Conservation (phyloP, 2,888 invertebrate genomes). For the Saturnia japonica region DNA sequence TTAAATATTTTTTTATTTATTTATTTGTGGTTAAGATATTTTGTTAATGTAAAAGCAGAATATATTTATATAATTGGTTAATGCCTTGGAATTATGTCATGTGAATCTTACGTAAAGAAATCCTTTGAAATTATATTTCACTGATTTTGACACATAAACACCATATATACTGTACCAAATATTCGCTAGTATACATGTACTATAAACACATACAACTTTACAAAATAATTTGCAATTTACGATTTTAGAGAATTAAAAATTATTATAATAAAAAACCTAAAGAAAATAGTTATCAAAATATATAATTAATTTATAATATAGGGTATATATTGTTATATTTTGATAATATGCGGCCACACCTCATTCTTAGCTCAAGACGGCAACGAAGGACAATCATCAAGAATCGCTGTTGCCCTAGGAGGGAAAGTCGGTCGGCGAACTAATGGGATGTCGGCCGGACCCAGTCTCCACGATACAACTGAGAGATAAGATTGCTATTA, state of each 20-base stretch:
- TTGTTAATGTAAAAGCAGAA: not conserved
- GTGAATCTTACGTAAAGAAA: no score
- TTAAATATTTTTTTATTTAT: not conserved
- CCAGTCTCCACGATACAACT: constrained; percentile 58
- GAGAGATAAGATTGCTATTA: constrained; percentile 59
- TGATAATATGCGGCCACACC: constrained; percentile 20
- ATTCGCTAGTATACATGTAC: no score
- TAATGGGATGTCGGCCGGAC: constrained; percentile 60
- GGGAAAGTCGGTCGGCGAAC: constrained; percentile 73
- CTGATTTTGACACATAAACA: no score
- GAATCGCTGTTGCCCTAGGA: constrained; percentile 51
- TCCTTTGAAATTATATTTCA: no score
- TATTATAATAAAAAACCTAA: no score
- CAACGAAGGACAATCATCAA: constrained; percentile 54
- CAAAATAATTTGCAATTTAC: no score
- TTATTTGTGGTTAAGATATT: not conserved
- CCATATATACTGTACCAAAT: no score
- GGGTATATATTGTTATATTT: not conserved
- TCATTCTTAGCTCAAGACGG: constrained; percentile 14
- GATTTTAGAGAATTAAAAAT: no score
- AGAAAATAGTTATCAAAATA: not conserved
- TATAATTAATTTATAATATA: not conserved
- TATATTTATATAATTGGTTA: not conserved
- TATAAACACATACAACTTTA: no score
- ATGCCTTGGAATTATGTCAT: no score